These are phyloP conservation scores for Polypterus senegalus DNA, from an alignment of 2,113 vertebrate genomes.

Conservation along the genomic window DNA sequence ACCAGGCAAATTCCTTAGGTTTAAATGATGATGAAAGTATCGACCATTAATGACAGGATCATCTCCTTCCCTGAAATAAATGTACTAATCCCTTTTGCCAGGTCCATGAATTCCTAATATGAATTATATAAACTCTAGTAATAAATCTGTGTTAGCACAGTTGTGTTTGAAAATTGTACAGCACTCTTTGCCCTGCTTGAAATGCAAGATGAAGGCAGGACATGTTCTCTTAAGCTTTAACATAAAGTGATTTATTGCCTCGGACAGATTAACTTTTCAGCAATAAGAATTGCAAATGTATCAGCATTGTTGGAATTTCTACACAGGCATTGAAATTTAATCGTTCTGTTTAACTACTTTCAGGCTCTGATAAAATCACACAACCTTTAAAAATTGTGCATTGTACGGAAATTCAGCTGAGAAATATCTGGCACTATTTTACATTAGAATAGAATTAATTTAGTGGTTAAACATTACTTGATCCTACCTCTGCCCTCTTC, in stretches of 20 bases:
- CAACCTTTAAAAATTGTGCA: slow-evolving; percentile 28
- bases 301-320: slow-evolving; percentile 37
- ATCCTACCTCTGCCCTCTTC: slow-evolving; percentile 1
- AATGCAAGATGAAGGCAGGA: slow-evolving; percentile 85
- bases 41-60: slow-evolving; percentile 99
- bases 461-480: slow-evolving; percentile 6
- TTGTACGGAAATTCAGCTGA: slow-evolving; percentile 10
- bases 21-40: slow-evolving; percentile 99
- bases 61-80: slow-evolving; percentile 99
- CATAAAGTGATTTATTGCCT: slow-evolving; percentile 80
- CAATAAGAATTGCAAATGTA: slow-evolving; percentile 74
- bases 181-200: slow-evolving; percentile 81
- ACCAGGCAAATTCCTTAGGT: slow-evolving; percentile 95
- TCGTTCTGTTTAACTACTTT: slow-evolving; percentile 24
- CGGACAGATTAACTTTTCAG: slow-evolving; percentile 69
- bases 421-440: slow-evolving; percentile 15
- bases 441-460: slow-evolving; percentile 36
- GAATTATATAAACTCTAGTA: slow-evolving; percentile 98
- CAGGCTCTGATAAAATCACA: slow-evolving; percentile 32
- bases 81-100: slow-evolving; percentile 99
- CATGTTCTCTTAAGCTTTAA: slow-evolving; percentile 76
- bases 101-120: slow-evolving; percentile 99
- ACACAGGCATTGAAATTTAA: slow-evolving; percentile 11
- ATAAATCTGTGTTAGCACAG: slow-evolving; percentile 99
- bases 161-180: slow-evolving; percentile 95